Evolutionary conservation across 2,113 vertebrate species (phyloP).

Genomic region (Rhombomys opimus): DNA sequence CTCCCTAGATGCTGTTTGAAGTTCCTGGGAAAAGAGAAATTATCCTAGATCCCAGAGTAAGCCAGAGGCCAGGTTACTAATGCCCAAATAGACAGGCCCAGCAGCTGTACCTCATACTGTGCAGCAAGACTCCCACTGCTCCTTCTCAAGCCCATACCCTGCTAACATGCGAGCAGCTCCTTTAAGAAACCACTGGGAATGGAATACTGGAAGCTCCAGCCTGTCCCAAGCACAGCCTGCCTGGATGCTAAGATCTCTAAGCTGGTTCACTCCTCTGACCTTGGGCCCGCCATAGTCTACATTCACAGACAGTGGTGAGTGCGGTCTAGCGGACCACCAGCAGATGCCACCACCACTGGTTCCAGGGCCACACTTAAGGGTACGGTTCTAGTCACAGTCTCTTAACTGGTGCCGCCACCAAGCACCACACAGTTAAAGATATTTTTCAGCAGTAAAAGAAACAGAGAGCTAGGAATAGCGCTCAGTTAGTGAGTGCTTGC

Average conservation of each 20-base stretch:
- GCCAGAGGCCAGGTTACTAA: conserved; percentile 17
- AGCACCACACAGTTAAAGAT: conserved; percentile 17
- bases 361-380: not conserved
- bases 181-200: not conserved
- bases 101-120: not conserved
- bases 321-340: not conserved
- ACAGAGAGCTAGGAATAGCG: not conserved
- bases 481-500: not conserved
- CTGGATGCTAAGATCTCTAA: not conserved
- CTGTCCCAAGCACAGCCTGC: not conserved
- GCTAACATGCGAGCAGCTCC: not conserved
- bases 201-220: not conserved
- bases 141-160: conserved; percentile 18
- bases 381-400: not conserved
- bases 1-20: conserved; percentile 14
- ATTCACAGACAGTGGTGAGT: too few species aligned
- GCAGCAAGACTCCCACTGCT: not conserved
- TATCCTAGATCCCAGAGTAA: not conserved
- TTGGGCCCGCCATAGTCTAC: not conserved
- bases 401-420: not conserved
- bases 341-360: not conserved
- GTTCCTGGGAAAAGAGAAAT: conserved; percentile 48
- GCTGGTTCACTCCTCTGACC: not conserved
- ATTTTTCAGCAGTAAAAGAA: conserved; percentile 51
- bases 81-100: not conserved